Percentiles rank a stretch among this genome's conserved stretches.
Conservation (phyloP, 2,113 vertebrate genomes). For the Chamaea fasciata region DNA sequence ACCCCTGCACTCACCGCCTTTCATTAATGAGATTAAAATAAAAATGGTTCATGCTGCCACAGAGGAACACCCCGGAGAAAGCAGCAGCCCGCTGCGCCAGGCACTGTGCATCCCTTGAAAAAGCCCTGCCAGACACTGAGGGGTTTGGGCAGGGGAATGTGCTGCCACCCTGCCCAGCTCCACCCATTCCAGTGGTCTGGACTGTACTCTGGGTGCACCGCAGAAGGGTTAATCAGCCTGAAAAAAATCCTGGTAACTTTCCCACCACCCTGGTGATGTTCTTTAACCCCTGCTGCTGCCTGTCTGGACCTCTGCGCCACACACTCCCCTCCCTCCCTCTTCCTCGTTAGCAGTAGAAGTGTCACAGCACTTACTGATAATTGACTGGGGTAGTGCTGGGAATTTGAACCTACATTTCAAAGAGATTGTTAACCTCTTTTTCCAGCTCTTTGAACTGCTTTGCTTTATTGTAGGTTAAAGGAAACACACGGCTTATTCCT, state of each 20-base stretch:
- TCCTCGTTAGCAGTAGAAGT: neutral
- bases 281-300: neutral
- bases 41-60: neutral
- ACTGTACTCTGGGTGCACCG: neutral
- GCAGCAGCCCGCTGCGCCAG: neutral
- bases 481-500: neutral
- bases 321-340: neutral
- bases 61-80: neutral
- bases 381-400: neutral
- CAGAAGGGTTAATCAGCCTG: neutral
- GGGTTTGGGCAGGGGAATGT: neutral
- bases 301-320: rapidly evolving
- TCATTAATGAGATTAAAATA: neutral
- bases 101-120: neutral
- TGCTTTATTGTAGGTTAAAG: neutral
- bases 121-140: neutral
- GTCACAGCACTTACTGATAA: neutral
- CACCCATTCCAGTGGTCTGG: neutral
- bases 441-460: slow-evolving; percentile 11
- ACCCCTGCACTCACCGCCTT: neutral
- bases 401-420: slow-evolving; percentile 40
- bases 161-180: neutral
- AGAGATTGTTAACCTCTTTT: slow-evolving; percentile 43
- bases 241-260: neutral
- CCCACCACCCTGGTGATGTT: neutral